Evolutionary conservation across 2,797 vertebrate genomes (phyloP).

Genomic region (Myotis myotis): DNA sequence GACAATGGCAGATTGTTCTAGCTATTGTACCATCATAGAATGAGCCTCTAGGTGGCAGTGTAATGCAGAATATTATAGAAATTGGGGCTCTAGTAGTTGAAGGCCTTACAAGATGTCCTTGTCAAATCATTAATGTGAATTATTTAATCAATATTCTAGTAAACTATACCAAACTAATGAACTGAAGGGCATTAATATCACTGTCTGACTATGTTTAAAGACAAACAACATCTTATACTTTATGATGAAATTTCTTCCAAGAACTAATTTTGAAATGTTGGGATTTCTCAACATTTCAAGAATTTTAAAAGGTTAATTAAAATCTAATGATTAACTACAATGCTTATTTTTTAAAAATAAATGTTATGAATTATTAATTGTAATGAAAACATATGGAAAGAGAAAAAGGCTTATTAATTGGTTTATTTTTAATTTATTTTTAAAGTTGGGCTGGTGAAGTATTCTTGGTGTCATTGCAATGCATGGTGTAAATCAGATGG

Average conservation of each 20-base stretch:
- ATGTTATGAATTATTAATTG: not conserved
- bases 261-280: slow-evolving; percentile 16
- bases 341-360: not conserved
- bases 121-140: slow-evolving; percentile 55
- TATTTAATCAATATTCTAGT: slow-evolving; percentile 59
- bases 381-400: not conserved
- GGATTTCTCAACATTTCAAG: not conserved
- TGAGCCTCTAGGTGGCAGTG: slow-evolving; percentile 74
- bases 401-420: not conserved
- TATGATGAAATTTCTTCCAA: not conserved
- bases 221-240: not conserved
- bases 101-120: not conserved
- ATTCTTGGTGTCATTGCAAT: rapidly evolving
- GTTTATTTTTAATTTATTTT: not conserved
- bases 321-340: not conserved
- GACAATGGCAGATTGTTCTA: not conserved
- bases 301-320: not conserved
- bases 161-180: not conserved
- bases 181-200: slow-evolving; percentile 35
- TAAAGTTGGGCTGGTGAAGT: not conserved
- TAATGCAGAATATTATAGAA: slow-evolving; percentile 31
- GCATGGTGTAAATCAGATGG: rapidly evolving
- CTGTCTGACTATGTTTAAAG: slow-evolving; percentile 4
- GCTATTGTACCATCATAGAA: not conserved
- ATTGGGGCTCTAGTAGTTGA: not conserved